Evolutionary conservation across 2,797 vertebrate species (phyloP), one percentile per base, ranked within the genome.

Genomic region (Hypotaenidia philippensis): DNA sequence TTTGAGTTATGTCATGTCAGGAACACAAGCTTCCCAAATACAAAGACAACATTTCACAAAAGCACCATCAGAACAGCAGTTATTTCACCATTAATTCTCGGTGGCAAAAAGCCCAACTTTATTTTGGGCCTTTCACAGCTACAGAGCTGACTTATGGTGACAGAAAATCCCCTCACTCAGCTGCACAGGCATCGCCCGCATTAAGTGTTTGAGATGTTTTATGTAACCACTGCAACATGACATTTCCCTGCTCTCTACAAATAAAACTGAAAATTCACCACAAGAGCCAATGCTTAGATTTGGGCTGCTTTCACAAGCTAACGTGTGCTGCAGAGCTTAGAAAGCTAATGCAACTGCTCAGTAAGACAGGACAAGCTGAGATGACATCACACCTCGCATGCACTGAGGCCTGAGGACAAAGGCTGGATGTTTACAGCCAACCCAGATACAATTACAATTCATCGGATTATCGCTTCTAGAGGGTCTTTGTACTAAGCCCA

Each of bases 351-450:
- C 55, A 44, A 36, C 13, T 20, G 66, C 80, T 86, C 57, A 22
- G 41, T n/a, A 41, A 83, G 66, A 50, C 20, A 9, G 6, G 60
- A 88, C 80, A 81, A 1, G 2, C 59, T n/a, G 44, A 22, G 34
- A 40, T 68, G 88, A 79, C 86, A 74, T 90, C 93, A 85, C 92
- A 79, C 8, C 60, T 34, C 17, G 11, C 72, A 7, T 13, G 57
- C 31, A 34, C 3, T 0, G 4, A 52, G 40, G 47, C 76, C 56
- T 6, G 21, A 55, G 80, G 23, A 96, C 95, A 95, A 95, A 88
- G 94, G 68, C 90, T 25, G 75, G 5, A 61, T 93, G 94, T 95
- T 90, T 78, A 83, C 75, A 85, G 81, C 49, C 60, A 80, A 29
- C 68, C 45, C 89, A 10, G 68, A 87, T 16, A 95, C 64, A 90